These are phyloP conservation scores for Apostichopus parvimensis DNA, from an alignment of 35 echinoderm and acorn worm species.

Conservation along the genomic window DNA sequence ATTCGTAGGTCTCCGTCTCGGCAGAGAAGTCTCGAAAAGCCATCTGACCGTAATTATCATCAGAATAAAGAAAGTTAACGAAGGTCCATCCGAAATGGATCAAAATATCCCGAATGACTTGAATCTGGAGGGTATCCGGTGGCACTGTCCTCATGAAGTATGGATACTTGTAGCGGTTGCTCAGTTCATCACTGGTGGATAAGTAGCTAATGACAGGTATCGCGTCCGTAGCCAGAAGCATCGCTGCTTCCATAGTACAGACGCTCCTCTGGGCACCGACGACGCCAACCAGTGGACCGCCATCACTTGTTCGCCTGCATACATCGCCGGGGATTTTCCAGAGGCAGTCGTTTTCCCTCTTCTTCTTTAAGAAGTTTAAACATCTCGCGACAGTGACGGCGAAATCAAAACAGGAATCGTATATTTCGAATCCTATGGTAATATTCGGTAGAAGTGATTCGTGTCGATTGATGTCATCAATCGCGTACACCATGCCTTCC, in stretches of 20 bases:
- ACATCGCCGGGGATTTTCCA: not conserved
- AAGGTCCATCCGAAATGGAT: slow-evolving; percentile 67
- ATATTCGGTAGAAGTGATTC: slow-evolving; percentile 49
- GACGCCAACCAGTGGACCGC: slow-evolving; percentile 49
- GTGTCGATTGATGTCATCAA: slow-evolving; percentile 65
- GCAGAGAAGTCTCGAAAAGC: slow-evolving; percentile 12
- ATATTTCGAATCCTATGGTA: slow-evolving; percentile 81
- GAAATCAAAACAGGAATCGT: slow-evolving; percentile 82
- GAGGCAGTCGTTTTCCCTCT: not conserved
- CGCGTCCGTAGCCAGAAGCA: slow-evolving; percentile 55
- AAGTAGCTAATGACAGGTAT: slow-evolving; percentile 44
- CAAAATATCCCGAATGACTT: slow-evolving; percentile 69
- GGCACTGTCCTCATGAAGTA: slow-evolving; percentile 70
- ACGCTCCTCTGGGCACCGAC: slow-evolving; percentile 74
- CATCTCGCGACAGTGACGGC: slow-evolving; percentile 37
- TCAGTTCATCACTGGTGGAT: slow-evolving; percentile 68
- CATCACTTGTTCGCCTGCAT: not conserved
- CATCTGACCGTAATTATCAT: slow-evolving; percentile 73
- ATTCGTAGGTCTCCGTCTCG: slow-evolving; percentile 11
- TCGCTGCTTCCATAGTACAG: slow-evolving; percentile 70
- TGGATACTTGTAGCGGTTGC: slow-evolving; percentile 55
- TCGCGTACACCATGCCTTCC: slow-evolving; percentile 78
- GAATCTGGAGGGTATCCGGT: slow-evolving; percentile 65
- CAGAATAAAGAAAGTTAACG: slow-evolving; percentile 71
- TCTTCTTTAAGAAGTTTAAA: slow-evolving; percentile 3